Evolutionary conservation across 2,113 vertebrate species (phyloP), one percentile per base, ranked within the genome.

Genomic region (Saguinus midas): DNA sequence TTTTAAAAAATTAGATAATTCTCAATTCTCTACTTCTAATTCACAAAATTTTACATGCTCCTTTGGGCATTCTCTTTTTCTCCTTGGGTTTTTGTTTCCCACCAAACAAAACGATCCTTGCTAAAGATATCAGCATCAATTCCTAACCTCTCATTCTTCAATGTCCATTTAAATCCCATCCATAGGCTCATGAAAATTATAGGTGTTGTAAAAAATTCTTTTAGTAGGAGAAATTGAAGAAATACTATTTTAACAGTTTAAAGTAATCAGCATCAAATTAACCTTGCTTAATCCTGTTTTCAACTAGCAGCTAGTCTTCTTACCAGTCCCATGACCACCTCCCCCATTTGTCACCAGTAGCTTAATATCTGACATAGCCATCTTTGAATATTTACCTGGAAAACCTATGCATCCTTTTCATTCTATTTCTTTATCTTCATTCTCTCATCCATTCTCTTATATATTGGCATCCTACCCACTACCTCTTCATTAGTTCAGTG

Each of bases 151-250:
- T 75, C 64, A 70, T 72, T 93, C 72, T 35, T 57, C 17, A 2
- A 11, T 89, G 21, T 70, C 52, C 87, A 91, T 58, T 85, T 88
- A 91, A 78, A 95, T 82, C 11, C 66, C 66, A 91, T 78, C 52
- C 68, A 48, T 32, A 82, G 45, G 43, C 32, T 86, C 80, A 43
- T 45, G 23, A 12, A 25, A 94, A 96, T 89, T 87, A 75, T 23
- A 93, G 75, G 75, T 27, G 55, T 18, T 35, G 27, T 32, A 37
- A 85, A 55, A n/a, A 66, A 93, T 66, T 8, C 16, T 91, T 96
- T 92, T 91, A 10, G 82, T 85, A 81, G 87, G 55, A 79, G 37
- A 93, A 88, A 85, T 3, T 78, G 90, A 93, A 85, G 3, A 40
- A 87, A 16, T 4, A 23, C 25, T 37, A 61, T 78, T 88, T 93